Conservation (phyloP, 2,797 vertebrate genomes). For the Intellagama lesueurii region DNA sequence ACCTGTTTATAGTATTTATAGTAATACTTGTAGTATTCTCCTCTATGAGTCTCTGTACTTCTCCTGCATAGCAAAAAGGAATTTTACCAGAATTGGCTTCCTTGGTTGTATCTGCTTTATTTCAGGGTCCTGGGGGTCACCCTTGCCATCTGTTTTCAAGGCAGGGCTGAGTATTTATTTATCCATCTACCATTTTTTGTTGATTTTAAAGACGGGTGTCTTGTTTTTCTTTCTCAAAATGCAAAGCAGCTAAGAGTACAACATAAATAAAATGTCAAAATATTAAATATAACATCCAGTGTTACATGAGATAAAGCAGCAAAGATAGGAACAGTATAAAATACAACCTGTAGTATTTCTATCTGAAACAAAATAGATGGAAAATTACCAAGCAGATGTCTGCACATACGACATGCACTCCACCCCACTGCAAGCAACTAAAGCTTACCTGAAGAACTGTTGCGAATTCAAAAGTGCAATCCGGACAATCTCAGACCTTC, state of each 20-base stretch:
- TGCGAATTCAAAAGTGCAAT: too few relatives aligned
- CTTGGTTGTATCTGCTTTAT: background rate
- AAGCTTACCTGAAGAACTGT: too few relatives aligned
- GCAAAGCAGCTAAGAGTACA: background rate
- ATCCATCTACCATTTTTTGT: background rate
- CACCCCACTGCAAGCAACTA: too few relatives aligned
- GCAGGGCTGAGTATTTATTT: background rate
- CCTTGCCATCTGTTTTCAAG: background rate
- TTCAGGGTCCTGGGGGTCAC: too few relatives aligned
- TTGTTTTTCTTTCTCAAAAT: background rate
- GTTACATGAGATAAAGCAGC: background rate
- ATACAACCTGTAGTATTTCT: background rate
- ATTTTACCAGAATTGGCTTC: background rate
- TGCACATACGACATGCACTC: too few relatives aligned
- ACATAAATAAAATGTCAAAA: too few relatives aligned
- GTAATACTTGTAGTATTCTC: too few relatives aligned
- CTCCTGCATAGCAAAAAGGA: too few relatives aligned
- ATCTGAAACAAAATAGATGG: background rate
- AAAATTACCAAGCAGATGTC: background rate
- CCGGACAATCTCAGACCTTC: too few relatives aligned
- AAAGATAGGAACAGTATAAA: background rate
- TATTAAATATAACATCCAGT: background rate
- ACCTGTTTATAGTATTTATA: background rate
- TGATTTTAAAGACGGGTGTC: background rate
- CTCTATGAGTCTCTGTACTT: too few relatives aligned